Evolutionary conservation across 2,888 invertebrate genomes (phyloP).

Genomic region (Stenodera caucasica): DNA sequence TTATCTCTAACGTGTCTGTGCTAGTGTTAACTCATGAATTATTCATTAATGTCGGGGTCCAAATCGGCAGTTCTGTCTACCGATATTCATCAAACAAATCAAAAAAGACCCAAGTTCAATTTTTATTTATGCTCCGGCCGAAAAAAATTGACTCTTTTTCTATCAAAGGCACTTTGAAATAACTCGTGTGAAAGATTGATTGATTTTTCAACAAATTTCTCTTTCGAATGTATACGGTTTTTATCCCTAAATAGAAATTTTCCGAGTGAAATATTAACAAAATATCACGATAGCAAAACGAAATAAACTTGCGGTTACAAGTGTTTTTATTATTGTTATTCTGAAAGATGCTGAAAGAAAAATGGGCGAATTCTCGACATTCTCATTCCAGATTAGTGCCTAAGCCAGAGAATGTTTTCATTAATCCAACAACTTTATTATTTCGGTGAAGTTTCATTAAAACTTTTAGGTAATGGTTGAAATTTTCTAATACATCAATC

Average conservation of each 20-base stretch:
- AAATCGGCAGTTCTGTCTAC: not conserved
- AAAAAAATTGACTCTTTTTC: not conserved
- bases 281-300: not conserved
- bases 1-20: constrained; percentile 34
- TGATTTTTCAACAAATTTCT: not conserved
- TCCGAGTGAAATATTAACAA: not conserved
- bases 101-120: not conserved
- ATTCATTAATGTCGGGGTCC: constrained; percentile 34
- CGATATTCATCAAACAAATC: not conserved
- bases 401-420: too few species aligned
- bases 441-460: too few species aligned
- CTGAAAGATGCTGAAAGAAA: not conserved
- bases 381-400: too few species aligned
- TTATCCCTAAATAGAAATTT: not conserved
- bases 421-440: too few species aligned
- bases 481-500: too few species aligned
- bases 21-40: constrained; percentile 41
- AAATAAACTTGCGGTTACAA: not conserved
- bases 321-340: not conserved
- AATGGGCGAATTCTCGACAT: not conserved
- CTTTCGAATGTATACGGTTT: not conserved
- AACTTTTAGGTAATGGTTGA: too few species aligned
- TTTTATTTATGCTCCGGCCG: not conserved
- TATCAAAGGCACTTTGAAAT: not conserved
- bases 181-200: not conserved